These are phyloP conservation scores for Brachystomella parvula DNA, from an alignment of 1,140 invertebrate species.

Conservation along the genomic window DNA sequence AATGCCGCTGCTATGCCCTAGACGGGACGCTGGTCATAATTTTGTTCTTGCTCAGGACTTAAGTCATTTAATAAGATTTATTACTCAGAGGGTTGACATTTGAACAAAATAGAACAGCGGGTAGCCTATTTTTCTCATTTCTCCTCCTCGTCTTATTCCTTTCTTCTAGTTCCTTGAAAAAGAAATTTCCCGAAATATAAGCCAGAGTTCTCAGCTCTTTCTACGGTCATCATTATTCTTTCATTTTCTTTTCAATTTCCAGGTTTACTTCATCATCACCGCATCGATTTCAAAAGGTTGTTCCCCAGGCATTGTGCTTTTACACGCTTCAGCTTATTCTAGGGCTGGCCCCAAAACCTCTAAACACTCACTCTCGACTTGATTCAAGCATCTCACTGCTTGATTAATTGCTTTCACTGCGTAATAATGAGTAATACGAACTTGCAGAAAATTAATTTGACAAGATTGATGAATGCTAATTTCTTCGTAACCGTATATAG, in stretches of 20 bases:
- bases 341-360: background rate
- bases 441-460: background rate
- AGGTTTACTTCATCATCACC: background rate
- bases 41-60: too few relatives aligned
- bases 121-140: slow-evolving; percentile 28
- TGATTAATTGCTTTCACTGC: background rate
- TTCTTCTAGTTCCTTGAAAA: too few relatives aligned
- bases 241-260: background rate
- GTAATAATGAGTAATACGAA: background rate
- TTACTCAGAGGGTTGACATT: slow-evolving; percentile 39
- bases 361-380: background rate
- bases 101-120: slow-evolving; percentile 40
- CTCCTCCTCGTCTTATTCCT: too few relatives aligned
- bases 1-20: too few relatives aligned
- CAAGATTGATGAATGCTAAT: background rate
- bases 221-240: background rate
- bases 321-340: background rate
- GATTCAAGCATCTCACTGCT: background rate
- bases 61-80: slow-evolving; percentile 40
- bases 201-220: background rate
- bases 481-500: background rate
- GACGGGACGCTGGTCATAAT: too few relatives aligned
- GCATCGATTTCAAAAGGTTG: background rate
- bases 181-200: background rate
- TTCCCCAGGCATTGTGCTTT: too few relatives aligned